Percentiles rank a stretch among this genome's conserved stretches.
Evolutionary conservation across 2,888 invertebrate genomes (phyloP).

Genomic region (Incurvaria masculella): DNA sequence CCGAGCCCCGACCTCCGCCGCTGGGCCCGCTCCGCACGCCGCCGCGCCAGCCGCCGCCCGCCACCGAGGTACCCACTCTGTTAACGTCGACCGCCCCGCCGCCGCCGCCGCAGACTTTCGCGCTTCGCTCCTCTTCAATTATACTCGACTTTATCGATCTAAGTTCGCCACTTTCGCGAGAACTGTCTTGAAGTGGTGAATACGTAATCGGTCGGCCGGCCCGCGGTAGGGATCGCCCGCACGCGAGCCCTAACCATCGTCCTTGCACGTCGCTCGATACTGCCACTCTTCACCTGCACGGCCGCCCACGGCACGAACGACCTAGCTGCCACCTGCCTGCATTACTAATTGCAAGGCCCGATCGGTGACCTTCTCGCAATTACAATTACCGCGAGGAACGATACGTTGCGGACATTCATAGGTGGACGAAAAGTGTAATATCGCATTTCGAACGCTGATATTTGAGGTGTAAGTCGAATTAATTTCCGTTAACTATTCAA

Average conservation of each 20-base stretch:
- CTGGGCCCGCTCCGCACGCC: slow-evolving; percentile 23
- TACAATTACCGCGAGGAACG: no score
- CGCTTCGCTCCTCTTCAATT: slow-evolving; percentile 20
- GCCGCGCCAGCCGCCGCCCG: slow-evolving; percentile 35
- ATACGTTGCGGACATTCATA: no score
- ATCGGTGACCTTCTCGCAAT: no score
- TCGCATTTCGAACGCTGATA: no score
- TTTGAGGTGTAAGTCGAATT: no score
- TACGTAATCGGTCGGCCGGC: slow-evolving; percentile 2
- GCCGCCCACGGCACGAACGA: no score
- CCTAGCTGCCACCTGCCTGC: no score
- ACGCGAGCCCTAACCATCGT: slow-evolving; percentile 5
- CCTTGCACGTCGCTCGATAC: slow-evolving; percentile 1
- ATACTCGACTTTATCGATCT: not conserved
- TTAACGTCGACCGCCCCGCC: slow-evolving; percentile 9
- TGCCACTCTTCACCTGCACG: no score
- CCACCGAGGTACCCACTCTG: not conserved
- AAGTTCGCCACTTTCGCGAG: no score
- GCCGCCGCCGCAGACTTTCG: slow-evolving; percentile 23
- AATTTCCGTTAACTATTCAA: no score
- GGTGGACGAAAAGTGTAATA: no score
- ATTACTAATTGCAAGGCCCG: no score
- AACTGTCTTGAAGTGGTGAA: not conserved
- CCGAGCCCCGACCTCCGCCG: slow-evolving; percentile 28
- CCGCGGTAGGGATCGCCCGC: slow-evolving; percentile 4